Base-by-base conservation (phyloP, 2,113 vertebrate species). In the Oriolus oriolus region DNA sequence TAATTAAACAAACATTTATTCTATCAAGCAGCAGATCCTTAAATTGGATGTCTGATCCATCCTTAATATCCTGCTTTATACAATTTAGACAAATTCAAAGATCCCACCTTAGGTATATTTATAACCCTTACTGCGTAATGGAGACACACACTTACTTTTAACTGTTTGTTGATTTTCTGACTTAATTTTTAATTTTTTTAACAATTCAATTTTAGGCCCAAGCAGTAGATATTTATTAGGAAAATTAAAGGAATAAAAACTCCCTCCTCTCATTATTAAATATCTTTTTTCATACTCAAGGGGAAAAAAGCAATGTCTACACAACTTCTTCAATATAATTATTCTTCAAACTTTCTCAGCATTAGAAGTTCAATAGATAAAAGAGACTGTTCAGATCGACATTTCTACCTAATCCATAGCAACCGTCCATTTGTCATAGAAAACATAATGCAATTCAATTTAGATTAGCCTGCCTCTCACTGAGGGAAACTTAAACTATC, bases 291-390 rank as follows among this genome's bases (percentile, higher is more conserved):
- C 11, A 42, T 49, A 54, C n/a, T 87, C 6, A 26, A 28, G 11
- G 19, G 2, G 3, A 2, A 23, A 35, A 57, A 61, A 39, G 1
- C 7, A 35, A 56, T 11, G 13, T 16, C 26, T 76, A 13, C 19
- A 33, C 0, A 2, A 44, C 7, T 68, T 85, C 19, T 64, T 23
- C 52, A 63, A 20, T 0, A 1, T 18, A 45, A 45, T 30, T 57
- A 87, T 75, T 87, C 23, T 50, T 39, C 18, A 71, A 16, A 7
- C 8, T 83, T 87, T 80, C 64, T 76, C 56, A 63, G 2, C 5
- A 47, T 68, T 39, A 54, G 22, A 63, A 61, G 26, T 23, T 84
- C 35, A 80, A 28, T 23, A 76, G 11, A 31, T n/a, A 47, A 75
- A 79, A 35, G 7, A 78, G 33, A 61, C 14, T 74, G 82, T 26